Evolutionary conservation across 2,113 vertebrate genomes (phyloP).

Genomic region (Pangasianodon hypophthalmus): DNA sequence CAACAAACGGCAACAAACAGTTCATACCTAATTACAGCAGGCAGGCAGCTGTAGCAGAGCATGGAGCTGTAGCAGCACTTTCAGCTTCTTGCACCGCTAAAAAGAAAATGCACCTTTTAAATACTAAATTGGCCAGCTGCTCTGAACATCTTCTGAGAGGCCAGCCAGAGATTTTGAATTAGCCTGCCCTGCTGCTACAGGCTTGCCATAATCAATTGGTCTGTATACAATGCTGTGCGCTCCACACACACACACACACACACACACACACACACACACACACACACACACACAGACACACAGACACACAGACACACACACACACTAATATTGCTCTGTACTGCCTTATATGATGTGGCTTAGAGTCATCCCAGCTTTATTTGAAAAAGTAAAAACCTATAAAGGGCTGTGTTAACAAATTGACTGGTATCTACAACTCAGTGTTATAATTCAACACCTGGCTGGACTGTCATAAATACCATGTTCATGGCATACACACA

Average conservation of each 20-base stretch:
- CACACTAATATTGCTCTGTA: not conserved
- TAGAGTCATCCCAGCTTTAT: not conserved
- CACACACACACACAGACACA: too few species aligned
- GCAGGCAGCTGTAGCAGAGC: conserved; percentile 59
- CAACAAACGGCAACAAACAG: conserved; percentile 54
- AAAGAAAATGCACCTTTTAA: conserved; percentile 73
- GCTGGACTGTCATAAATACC: not conserved
- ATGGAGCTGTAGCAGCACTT: conserved; percentile 53
- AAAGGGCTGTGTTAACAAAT: not conserved
- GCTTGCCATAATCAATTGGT: conserved; percentile 41
- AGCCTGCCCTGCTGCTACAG: conserved; percentile 32
- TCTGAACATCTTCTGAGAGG: conserved; percentile 54
- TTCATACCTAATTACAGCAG: conserved; percentile 74
- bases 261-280: not conserved
- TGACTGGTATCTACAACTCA: not conserved
- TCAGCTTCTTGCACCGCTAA: conserved; percentile 66
- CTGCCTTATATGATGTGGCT: not conserved
- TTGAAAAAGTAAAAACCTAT: not conserved
- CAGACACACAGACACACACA: conserved; percentile 65
- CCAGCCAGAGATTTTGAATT: conserved; percentile 31
- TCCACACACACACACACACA: conserved; percentile 63
- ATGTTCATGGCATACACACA: conserved; percentile 35
- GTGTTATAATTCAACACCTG: conserved; percentile 18
- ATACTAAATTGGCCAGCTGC: conserved; percentile 61
- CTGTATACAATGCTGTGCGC: conserved; percentile 33